These are phyloP conservation scores for Marronus borbonicus DNA, from an alignment of 2,888 invertebrate species.

Conservation along the genomic window DNA sequence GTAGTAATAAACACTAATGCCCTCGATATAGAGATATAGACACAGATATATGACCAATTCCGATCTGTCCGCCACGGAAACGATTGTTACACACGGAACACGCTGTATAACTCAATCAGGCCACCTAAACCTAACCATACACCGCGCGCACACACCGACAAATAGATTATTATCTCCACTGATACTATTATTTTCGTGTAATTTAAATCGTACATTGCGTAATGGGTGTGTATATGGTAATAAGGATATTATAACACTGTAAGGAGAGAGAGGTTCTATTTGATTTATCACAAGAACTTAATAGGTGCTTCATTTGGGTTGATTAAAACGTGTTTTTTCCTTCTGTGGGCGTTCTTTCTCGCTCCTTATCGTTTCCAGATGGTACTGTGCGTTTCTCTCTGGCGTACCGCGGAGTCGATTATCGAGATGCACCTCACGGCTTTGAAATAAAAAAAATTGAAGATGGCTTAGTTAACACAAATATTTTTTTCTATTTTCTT, in stretches of 20 bases:
- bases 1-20: slow-evolving; percentile 39
- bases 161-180: slow-evolving; percentile 61
- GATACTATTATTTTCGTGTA: slow-evolving; percentile 66
- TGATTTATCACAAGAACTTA: slow-evolving; percentile 62
- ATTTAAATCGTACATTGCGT: slow-evolving; percentile 64
- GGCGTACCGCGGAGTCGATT: neutral
- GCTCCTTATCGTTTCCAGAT: slow-evolving; percentile 2
- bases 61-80: slow-evolving; percentile 61
- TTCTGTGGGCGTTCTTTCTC: slow-evolving; percentile 15
- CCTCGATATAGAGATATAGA: slow-evolving; percentile 55
- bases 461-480: slow-evolving; percentile 4
- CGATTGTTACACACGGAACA: slow-evolving; percentile 65
- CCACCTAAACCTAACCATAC: slow-evolving; percentile 51
- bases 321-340: slow-evolving; percentile 60
- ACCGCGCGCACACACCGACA: slow-evolving; percentile 31
- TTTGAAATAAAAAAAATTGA: slow-evolving; percentile 14
- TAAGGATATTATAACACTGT: slow-evolving; percentile 62
- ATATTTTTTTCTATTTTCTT: neutral
- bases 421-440: slow-evolving; percentile 15
- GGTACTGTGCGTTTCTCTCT: slow-evolving; percentile 10
- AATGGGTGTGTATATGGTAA: slow-evolving; percentile 64
- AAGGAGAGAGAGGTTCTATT: slow-evolving; percentile 57
- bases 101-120: slow-evolving; percentile 65
- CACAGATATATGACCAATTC: slow-evolving; percentile 62
- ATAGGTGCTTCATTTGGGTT: slow-evolving; percentile 62